A percentile compares a stretch with the other conserved stretches of the same genome.
phyloP scores from a whole-genome alignment of 2,888 invertebrate species.

The Aphodius granarius region DNA sequence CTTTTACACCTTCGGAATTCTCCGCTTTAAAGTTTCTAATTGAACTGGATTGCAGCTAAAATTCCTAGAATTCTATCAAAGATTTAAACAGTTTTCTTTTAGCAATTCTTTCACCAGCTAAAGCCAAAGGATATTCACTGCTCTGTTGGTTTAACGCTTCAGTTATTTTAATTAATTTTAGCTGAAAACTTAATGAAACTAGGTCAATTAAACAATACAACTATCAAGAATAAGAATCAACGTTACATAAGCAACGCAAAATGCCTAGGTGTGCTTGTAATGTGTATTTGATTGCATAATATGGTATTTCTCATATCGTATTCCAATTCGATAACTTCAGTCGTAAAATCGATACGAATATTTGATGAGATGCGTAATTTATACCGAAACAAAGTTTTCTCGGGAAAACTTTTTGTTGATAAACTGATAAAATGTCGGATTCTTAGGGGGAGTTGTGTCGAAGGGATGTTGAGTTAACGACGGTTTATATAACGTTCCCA shows the following conservation, averaged over 20 bases:
- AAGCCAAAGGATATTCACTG: not conserved
- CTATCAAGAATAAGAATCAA: too few species aligned
- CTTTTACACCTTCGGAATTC: not conserved
- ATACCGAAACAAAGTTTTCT: not conserved
- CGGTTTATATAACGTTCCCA: constrained; percentile 5
- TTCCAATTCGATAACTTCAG: not conserved
- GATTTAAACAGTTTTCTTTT: not conserved
- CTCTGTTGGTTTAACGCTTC: not conserved
- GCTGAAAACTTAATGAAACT: too few species aligned
- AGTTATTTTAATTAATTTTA: not conserved
- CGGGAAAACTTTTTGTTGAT: not conserved
- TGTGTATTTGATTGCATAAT: too few species aligned
- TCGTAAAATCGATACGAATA: not conserved
- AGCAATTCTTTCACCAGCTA: not conserved
- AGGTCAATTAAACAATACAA: too few species aligned
- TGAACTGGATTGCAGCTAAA: not conserved
- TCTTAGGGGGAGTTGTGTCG: not conserved
- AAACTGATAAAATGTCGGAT: not conserved
- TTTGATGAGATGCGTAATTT: not conserved
- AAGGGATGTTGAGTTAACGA: constrained; percentile 16
- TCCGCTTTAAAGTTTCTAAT: not conserved
- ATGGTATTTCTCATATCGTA: too few species aligned
- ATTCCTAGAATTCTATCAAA: not conserved
- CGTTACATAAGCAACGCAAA: too few species aligned
- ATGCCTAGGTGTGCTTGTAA: too few species aligned